Base-by-base conservation (phyloP, 2,888 invertebrate species). In the Drosophila maculinotata region DNA sequence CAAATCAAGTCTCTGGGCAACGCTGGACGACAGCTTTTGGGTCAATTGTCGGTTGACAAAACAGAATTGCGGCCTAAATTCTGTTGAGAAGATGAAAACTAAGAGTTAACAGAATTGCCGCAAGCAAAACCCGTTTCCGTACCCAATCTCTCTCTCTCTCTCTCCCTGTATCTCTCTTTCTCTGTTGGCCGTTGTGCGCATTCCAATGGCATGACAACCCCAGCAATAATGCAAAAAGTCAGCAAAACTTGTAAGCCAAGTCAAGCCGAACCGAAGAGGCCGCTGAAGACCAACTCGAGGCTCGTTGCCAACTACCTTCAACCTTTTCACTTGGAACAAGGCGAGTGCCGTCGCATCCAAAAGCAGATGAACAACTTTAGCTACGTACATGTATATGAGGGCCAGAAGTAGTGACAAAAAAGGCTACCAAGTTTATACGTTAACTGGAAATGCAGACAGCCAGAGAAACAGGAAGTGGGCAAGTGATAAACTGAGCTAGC, bases 131-230 rank as follows among this genome's bases (percentile, higher is more conserved):
- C 54, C 69, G 82, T 87, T 84, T 87, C 49, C 35, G 30, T 67
- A 65, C 48, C 62, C 45, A 42, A 47, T 53, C 70, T 63, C 67
- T 28, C 41, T 38, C 51, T 14, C 36, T 35, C 4, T 15, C 20
- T 48, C 45, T 33, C 17, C 36, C 33, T 54, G 26, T 20, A 26
- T 6, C 8, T 28, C 31, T 42, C 28, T 15, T 44, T 38, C 44
- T 58, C 48, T 39, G 38, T 36, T 54, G 54, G 57, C 30, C 38
- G 31, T 51, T 57, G 58, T 71, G 71, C 72, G 71, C 84, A 89
- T 89, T 89, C 89, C 89, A 76, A 74, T 51, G 59, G 58, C 88
- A 89, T 89, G 89, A 89, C 89, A 81, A 73, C 73, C 75, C 73
- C 78, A 70, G 59, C 49, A 54, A 62, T 47, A 69, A 68, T 65